Evolutionary conservation across 1,140 invertebrate genomes (phyloP).

Genomic region (Berghia stephanieae): DNA sequence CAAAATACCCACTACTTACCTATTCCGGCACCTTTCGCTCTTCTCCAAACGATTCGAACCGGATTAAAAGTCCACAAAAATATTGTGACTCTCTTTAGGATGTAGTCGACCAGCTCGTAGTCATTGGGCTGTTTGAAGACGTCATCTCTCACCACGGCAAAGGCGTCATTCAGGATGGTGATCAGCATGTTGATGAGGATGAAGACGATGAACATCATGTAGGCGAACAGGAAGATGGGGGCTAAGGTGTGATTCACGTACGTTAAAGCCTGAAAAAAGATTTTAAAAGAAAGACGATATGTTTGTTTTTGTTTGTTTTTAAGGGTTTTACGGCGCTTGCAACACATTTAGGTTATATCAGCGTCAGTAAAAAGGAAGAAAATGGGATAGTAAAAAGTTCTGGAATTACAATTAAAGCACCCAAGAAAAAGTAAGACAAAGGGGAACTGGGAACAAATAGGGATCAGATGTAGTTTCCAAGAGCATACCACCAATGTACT

Average conservation of each 20-base stretch:
- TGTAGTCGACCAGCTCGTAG: conserved; percentile 73
- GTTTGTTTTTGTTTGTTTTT: neutral
- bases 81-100: conserved; percentile 37
- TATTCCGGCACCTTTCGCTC: too few species aligned
- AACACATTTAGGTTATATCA: neutral
- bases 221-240: conserved; percentile 69
- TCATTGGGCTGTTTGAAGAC: conserved; percentile 72
- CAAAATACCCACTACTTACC: too few species aligned
- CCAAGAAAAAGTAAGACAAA: too few species aligned
- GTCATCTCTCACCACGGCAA: conserved; percentile 68
- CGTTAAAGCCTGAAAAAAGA: conserved; percentile 34
- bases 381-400: neutral
- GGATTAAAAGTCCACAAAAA: conserved; percentile 15
- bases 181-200: conserved; percentile 72
- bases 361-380: neutral
- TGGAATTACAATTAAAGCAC: too few species aligned
- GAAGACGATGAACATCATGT: conserved; percentile 68
- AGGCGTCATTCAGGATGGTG: conserved; percentile 70
- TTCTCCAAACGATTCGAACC: conserved; percentile 3
- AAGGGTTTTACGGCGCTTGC: neutral
- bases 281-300: too few species aligned
- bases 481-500: too few species aligned
- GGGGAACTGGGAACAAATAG: too few species aligned
- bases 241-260: conserved; percentile 44
- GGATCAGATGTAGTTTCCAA: too few species aligned